Percentiles rank a stretch among this genome's conserved stretches.
Evolutionary conservation across 2,888 invertebrate species (phyloP).

Genomic region (Alsophila aescularia): DNA sequence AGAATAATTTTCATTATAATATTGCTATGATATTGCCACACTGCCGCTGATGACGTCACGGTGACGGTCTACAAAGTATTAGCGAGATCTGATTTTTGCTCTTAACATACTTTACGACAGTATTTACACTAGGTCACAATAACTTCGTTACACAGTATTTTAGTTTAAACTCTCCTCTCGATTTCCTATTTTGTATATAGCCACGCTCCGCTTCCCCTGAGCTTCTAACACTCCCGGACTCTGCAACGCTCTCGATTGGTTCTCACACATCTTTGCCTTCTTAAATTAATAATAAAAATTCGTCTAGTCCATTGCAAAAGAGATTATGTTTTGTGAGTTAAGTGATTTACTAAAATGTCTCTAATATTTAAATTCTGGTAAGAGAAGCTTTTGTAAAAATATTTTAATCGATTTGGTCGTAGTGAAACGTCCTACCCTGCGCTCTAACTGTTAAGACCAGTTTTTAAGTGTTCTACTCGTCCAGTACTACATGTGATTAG

Average conservation of each 20-base stretch:
- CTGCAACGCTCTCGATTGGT: slow-evolving; percentile 67
- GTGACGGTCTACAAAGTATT: slow-evolving; percentile 62
- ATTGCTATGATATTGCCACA: slow-evolving; percentile 59
- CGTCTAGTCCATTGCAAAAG: slow-evolving; percentile 83
- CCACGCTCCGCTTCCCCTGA: slow-evolving; percentile 52
- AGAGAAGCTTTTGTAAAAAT: slow-evolving; percentile 63
- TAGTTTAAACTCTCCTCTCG: slow-evolving; percentile 66
- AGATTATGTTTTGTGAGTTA: slow-evolving; percentile 78
- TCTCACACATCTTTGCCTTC: slow-evolving; percentile 82
- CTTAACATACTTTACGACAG: slow-evolving; percentile 61
- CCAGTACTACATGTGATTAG: slow-evolving; percentile 78
- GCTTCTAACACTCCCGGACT: slow-evolving; percentile 56
- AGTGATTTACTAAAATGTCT: slow-evolving; percentile 64
- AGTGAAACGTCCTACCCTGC: slow-evolving; percentile 54
- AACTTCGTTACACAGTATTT: slow-evolving; percentile 75
- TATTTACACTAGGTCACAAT: slow-evolving; percentile 74
- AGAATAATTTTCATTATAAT: slow-evolving; percentile 65
- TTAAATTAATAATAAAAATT: slow-evolving; percentile 76
- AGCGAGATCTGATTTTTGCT: slow-evolving; percentile 73
- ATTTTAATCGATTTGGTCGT: slow-evolving; percentile 60
- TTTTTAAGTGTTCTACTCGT: slow-evolving; percentile 80
- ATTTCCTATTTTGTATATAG: slow-evolving; percentile 71
- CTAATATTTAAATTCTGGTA: slow-evolving; percentile 59
- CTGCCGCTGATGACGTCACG: slow-evolving; percentile 45
- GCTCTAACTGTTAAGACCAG: slow-evolving; percentile 72